These are phyloP conservation scores for Temnothorax ravouxi DNA, from an alignment of 2,888 invertebrate genomes.

Conservation along the genomic window DNA sequence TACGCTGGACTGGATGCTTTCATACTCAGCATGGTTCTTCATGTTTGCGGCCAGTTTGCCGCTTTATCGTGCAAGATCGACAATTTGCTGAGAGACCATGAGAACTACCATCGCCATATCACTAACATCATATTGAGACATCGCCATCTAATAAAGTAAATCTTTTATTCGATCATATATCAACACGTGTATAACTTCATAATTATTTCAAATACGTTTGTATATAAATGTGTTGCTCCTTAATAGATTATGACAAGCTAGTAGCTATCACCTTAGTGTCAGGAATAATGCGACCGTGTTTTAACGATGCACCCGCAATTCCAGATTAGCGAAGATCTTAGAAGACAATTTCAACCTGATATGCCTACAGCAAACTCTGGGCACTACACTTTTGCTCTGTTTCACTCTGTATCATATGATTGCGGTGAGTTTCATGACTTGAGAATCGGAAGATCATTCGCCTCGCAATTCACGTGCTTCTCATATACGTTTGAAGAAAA, in stretches of 20 bases:
- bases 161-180: neutral
- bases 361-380: slow-evolving; percentile 53
- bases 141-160: slow-evolving; percentile 55
- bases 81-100: slow-evolving; percentile 3
- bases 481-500: neutral
- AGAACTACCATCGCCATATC: slow-evolving; percentile 4
- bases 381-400: slow-evolving; percentile 55
- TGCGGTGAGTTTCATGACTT: slow-evolving; percentile 43
- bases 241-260: neutral
- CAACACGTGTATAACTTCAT: neutral
- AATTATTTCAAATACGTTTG: neutral
- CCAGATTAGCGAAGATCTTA: slow-evolving; percentile 56
- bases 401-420: slow-evolving; percentile 48
- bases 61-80: slow-evolving; percentile 45
- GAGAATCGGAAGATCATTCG: neutral
- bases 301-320: slow-evolving; percentile 9
- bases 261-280: neutral
- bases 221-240: neutral
- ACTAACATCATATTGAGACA: slow-evolving; percentile 41
- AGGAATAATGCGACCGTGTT: neutral
- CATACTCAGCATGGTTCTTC: slow-evolving; percentile 57
- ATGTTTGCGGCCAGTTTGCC: slow-evolving; percentile 64
- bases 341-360: slow-evolving; percentile 59
- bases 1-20: slow-evolving; percentile 51
- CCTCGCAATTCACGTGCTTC: neutral